Evolutionary conservation across 2,888 invertebrate genomes (phyloP), one percentile per base, ranked within the genome.

Genomic region (Drosophila percnosoma): DNA sequence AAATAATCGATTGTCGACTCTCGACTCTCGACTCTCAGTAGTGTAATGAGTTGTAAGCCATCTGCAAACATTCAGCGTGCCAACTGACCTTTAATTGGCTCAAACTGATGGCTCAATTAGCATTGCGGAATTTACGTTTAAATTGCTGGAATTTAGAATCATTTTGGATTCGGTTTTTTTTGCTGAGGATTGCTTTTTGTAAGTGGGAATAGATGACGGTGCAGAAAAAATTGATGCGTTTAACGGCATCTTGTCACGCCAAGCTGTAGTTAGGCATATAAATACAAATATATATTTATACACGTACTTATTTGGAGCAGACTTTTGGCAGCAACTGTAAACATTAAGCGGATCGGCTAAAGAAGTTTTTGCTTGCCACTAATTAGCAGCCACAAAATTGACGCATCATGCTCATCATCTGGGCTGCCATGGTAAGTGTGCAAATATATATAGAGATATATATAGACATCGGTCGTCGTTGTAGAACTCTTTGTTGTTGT

Each of bases 381-480:
- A 90, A 85, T 85, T 85, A 90, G 86, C 73, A 66, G 73, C 78
- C 86, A 36, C 82, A 82, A 89, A 83, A 71, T 61, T 83, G 90
- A 86, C 83, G 86, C 89, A 85, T 85, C 85, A 90, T 88, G 80
- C 88, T 76, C 73, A 78, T 68, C 78, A 63, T 59, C 33, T 34
- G 31, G 24, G 57, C 48, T 57, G 59, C 33, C 65, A 67, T 68
- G 38, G 68, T 52, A 63, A 53, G 45, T 15, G 51, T 29, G 15
- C 24, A 15, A 15, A 45, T 45, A 45, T 24, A 13, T 45, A 21
- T 3, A 38, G 18, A 42, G 7, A 7, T 45, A 54, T 64, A 27
- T 27, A 27, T 27, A 64, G 36, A 58, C 40, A 68, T 36, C 33
- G 13, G 33, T 27, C 24, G 48, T 38, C 71, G 66, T 64, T 76